phyloP scores from a whole-genome alignment of 2,113 vertebrate species.

The Edolisoma coerulescens region DNA sequence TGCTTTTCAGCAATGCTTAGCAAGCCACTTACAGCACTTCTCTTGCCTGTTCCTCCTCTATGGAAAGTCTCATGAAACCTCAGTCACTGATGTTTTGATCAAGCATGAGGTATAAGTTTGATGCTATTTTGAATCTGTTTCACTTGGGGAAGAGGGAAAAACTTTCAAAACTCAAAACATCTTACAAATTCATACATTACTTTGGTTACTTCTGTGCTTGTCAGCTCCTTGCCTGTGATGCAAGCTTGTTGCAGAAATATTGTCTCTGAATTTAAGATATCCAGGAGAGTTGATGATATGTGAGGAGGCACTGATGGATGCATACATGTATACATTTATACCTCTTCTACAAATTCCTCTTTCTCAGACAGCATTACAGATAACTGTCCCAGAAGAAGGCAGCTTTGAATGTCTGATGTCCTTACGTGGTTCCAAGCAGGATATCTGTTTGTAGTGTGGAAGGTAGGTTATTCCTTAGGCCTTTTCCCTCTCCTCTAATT shows the following conservation, averaged over 20 bases:
- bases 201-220: not conserved
- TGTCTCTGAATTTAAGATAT: not conserved
- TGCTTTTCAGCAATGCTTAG: not conserved
- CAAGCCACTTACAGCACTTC: not conserved
- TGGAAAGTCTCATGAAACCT: not conserved
- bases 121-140: not conserved
- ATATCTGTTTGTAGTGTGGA: not conserved
- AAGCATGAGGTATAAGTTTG: not conserved
- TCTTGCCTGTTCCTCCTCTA: not conserved
- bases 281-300: not conserved
- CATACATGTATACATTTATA: not conserved
- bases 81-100: not conserved
- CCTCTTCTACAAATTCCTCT: not conserved
- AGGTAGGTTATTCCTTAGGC: slow-evolving; percentile 1
- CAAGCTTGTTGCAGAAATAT: not conserved
- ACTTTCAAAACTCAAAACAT: not conserved
- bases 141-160: not conserved
- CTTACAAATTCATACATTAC: not conserved
- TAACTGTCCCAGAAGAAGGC: not conserved
- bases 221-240: not conserved
- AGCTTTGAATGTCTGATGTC: not conserved
- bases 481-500: slow-evolving; percentile 22
- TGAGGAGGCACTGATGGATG: not conserved
- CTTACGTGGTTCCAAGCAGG: not conserved
- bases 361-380: not conserved